Percentiles rank a stretch among this genome's conserved stretches.
These are phyloP conservation scores for Hephaestus fuliginosus DNA, from an alignment of 2,797 vertebrate species.

Conservation along the genomic window DNA sequence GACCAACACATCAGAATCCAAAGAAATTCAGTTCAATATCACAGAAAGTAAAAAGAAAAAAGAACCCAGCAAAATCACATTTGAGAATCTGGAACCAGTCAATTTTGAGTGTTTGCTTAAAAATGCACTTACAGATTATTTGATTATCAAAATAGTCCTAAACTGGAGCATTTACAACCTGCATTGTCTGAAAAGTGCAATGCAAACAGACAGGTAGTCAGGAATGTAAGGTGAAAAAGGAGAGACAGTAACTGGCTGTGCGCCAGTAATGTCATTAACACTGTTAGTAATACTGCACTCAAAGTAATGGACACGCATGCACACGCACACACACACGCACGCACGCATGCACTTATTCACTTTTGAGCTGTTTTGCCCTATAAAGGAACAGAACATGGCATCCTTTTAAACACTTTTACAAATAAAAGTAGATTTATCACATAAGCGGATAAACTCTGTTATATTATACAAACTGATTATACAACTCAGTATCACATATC, in stretches of 20 bases:
- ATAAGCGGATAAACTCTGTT: not conserved
- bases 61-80: not conserved
- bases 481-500: not conserved
- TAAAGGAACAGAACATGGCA: not conserved
- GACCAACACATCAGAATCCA: not conserved
- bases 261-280: conserved; percentile 63
- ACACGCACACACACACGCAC: no score
- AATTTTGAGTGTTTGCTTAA: not conserved
- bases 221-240: conserved; percentile 28
- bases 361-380: conserved; percentile 19
- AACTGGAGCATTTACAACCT: not conserved
- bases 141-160: no score
- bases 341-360: conserved; percentile 1
- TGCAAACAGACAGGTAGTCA: conserved; percentile 16
- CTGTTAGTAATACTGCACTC: conserved; percentile 56
- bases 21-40: not conserved
- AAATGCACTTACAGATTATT: not conserved
- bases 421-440: not conserved
- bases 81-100: not conserved
- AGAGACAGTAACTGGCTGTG: conserved; percentile 41
- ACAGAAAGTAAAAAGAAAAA: not conserved
- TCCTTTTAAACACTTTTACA: not conserved
- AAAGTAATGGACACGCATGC: conserved; percentile 43
- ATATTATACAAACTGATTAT: not conserved
- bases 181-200: not conserved